Evolutionary conservation across 2,888 invertebrate species (phyloP).

Genomic region (Brachylomia viminalis): DNA sequence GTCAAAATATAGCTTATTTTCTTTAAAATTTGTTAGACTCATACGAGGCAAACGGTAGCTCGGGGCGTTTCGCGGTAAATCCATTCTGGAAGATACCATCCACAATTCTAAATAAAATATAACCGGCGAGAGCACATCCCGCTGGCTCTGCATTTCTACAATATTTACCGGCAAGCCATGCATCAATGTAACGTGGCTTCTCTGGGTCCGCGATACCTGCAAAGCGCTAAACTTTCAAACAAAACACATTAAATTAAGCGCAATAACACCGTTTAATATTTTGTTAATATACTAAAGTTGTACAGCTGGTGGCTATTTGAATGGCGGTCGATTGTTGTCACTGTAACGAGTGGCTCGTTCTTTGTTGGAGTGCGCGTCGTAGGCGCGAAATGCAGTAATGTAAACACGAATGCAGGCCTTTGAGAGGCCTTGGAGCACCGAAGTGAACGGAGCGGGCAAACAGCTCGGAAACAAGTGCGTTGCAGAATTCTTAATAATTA

Average conservation of each 20-base stretch:
- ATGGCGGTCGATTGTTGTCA: conserved; percentile 55
- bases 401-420: conserved; percentile 66
- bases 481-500: conserved; percentile 45
- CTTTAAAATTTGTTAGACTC: conserved; percentile 61
- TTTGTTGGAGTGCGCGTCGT: conserved; percentile 54
- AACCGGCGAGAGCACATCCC: conserved; percentile 56
- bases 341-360: conserved; percentile 35
- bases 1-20: conserved; percentile 61
- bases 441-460: conserved; percentile 43
- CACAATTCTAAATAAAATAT: conserved; percentile 75
- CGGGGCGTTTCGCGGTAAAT: conserved; percentile 65
- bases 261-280: conserved; percentile 60
- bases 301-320: conserved; percentile 40
- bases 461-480: conserved; percentile 29
- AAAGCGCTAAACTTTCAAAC: conserved; percentile 52
- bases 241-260: conserved; percentile 62
- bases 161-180: conserved; percentile 65
- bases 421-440: conserved; percentile 61
- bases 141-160: conserved; percentile 51
- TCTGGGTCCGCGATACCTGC: conserved; percentile 49
- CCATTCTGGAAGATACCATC: conserved; percentile 62
- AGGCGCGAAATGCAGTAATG: conserved; percentile 69
- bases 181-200: conserved; percentile 52
- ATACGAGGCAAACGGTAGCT: conserved; percentile 55
- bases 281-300: no score